Conservation (phyloP, 2,113 vertebrate genomes). For the Passerina amoena region DNA sequence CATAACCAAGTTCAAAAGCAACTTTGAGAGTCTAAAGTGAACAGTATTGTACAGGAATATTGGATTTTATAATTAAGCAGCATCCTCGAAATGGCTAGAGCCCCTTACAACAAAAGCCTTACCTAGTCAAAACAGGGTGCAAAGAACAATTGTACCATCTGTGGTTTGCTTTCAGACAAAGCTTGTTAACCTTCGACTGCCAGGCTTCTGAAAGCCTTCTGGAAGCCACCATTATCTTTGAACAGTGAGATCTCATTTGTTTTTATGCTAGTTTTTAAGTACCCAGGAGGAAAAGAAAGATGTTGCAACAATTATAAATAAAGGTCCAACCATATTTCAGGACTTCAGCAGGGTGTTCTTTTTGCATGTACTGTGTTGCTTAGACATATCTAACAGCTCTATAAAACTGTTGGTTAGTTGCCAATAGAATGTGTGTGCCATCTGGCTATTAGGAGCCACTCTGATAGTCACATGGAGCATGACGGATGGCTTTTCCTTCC, state of each 20-base stretch:
- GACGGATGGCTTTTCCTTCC: neutral
- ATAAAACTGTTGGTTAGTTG: neutral
- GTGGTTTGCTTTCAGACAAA: neutral
- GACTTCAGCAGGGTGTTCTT: neutral
- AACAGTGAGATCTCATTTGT: neutral
- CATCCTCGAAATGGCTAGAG: neutral
- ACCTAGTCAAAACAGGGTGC: neutral
- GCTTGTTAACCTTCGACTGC: neutral
- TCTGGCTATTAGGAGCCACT: neutral
- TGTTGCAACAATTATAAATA: neutral
- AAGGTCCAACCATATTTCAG: neutral
- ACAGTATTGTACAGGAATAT: neutral
- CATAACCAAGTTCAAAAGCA: neutral
- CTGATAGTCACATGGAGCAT: neutral
- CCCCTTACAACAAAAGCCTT: neutral
- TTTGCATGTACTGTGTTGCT: neutral
- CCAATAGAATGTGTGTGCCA: neutral
- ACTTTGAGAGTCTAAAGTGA: neutral
- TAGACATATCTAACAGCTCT: neutral
- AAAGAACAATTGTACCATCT: neutral
- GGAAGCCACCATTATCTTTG: neutral
- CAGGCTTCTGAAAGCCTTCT: neutral
- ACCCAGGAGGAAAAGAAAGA: neutral
- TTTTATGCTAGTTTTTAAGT: neutral
- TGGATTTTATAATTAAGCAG: neutral